Evolutionary conservation across 2,888 invertebrate genomes (phyloP), one percentile per base, ranked within the genome.

Genomic region (Amblyjoppa proteus): DNA sequence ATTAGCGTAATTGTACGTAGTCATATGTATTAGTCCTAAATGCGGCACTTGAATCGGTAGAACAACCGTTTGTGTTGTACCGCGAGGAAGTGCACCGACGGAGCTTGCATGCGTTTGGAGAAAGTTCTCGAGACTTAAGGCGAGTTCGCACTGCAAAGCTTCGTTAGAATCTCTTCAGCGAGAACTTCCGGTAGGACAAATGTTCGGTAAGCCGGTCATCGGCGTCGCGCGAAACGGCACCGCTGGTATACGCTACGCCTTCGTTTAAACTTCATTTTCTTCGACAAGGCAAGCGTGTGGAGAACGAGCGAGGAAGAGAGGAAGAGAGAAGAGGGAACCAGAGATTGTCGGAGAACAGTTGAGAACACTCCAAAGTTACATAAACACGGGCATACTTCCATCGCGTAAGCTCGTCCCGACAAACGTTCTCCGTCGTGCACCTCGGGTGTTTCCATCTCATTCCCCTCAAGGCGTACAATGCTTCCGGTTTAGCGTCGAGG

Each of bases 361-460:
- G 74, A 78, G 83, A 83, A 38, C 83, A 66, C 78, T 83, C 74
- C 68, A 78, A 83, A 74, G 71, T 83, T 83, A 61, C 69, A 78
- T 78, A 74, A 56, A 83, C 78, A 78, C 74, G 73, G 13, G 58
- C 28, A 28, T 58, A 20, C 58, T 58, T 58, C 58, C 58, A 58
- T 58, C 58, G 58, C 58, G 28, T 20, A 58, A 58, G 58, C 25
- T 28, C 28, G 11, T 58, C 58, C 78, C 83, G 74, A 78, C 78
- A 83, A 83, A 83, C 78, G 74, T 74, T 83, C 58, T 25, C 69
- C 74, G 74, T 78, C 77, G 78, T 49, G 49, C 73, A 73, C 78
- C 83, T 34, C 73, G 38, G 73, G 83, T 78, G 74, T 78, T 83
- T 78, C 82, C 71, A 73, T 77, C 66, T 83, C 58, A 28, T 77